Evolutionary conservation across 2,888 invertebrate species (phyloP).

Genomic region (Spisula subtruncata): DNA sequence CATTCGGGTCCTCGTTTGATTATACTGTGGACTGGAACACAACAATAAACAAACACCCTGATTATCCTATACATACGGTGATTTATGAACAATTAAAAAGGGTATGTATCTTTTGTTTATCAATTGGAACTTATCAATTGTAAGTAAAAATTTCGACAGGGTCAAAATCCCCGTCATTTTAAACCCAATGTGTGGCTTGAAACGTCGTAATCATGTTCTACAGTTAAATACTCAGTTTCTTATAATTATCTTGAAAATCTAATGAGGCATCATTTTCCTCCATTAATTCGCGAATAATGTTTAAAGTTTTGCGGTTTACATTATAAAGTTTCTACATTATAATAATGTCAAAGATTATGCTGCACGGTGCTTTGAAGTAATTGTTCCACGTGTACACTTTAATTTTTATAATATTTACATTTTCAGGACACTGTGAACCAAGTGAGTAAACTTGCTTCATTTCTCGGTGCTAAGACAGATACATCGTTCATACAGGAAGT

Average conservation of each 20-base stretch:
- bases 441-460: constrained; percentile 57
- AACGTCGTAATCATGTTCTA: too few species aligned
- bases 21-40: constrained; percentile 60
- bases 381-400: too few species aligned
- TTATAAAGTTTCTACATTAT: too few species aligned
- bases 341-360: too few species aligned
- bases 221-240: too few species aligned
- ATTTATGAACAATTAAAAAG: constrained; percentile 65
- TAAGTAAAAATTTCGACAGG: too few species aligned
- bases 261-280: too few species aligned
- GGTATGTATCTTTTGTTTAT: constrained; percentile 32
- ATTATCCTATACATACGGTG: constrained; percentile 65
- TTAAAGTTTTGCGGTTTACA: neutral
- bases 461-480: constrained; percentile 59
- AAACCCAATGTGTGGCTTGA: too few species aligned
- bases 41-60: constrained; percentile 48
- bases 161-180: too few species aligned
- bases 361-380: too few species aligned
- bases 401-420: neutral
- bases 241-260: too few species aligned
- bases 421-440: constrained; percentile 53
- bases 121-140: neutral
- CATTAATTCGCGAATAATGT: too few species aligned
- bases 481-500: constrained; percentile 51
- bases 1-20: constrained; percentile 71